Evolutionary conservation across 2,113 vertebrate genomes (phyloP).

Genomic region (Ailuropoda melanoleuca): DNA sequence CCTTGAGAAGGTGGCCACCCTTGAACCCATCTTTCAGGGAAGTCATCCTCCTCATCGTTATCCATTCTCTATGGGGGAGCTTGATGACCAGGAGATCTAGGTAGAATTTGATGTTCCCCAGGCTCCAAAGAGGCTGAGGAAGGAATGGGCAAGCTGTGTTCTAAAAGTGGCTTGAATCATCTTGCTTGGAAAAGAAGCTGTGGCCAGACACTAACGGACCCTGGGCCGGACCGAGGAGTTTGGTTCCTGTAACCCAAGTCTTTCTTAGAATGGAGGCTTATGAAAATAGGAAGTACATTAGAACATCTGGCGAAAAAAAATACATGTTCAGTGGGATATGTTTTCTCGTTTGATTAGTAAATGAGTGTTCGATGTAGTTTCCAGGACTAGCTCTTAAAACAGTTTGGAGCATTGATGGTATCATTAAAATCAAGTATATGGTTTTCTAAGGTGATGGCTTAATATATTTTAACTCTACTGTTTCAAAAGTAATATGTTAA

Average conservation of each 20-base stretch:
- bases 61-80: not conserved
- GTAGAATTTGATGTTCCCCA: not conserved
- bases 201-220: not conserved
- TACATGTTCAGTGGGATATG: not conserved
- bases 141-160: not conserved
- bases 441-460: not conserved
- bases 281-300: not conserved
- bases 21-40: not conserved
- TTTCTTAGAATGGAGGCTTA: not conserved
- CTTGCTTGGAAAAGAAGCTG: not conserved
- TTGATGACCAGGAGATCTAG: not conserved
- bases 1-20: not conserved
- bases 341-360: not conserved
- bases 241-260: not conserved
- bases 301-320: not conserved
- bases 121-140: not conserved
- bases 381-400: not conserved
- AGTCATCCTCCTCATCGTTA: not conserved
- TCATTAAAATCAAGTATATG: not conserved
- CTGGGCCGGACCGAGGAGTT: not conserved
- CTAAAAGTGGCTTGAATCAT: not conserved
- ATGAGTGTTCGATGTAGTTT: not conserved
- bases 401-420: not conserved
- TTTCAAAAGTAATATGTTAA: conserved; percentile 11
- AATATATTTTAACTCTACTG: not conserved